Evolutionary conservation across 2,888 invertebrate genomes (phyloP).

Genomic region (Ochropleura plecta): DNA sequence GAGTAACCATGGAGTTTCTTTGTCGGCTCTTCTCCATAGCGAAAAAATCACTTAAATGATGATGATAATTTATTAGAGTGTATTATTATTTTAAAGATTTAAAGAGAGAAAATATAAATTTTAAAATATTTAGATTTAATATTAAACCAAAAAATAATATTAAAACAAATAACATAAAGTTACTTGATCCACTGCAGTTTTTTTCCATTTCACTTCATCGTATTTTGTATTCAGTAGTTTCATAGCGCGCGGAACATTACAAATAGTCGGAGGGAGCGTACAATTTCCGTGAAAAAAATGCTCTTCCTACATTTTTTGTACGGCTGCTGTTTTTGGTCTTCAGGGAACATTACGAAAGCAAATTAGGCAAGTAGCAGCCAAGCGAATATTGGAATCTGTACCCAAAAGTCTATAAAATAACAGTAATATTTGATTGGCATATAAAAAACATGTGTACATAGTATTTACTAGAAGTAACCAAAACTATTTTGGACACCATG

Average conservation of each 20-base stretch:
- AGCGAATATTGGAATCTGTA: constrained; percentile 9
- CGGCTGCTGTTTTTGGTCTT: constrained; percentile 11
- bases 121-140: too few species aligned
- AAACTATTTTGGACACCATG: constrained; percentile 3
- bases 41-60: too few species aligned
- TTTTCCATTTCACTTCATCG: constrained; percentile 4
- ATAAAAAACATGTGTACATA: constrained; percentile 24
- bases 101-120: too few species aligned
- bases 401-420: constrained; percentile 19
- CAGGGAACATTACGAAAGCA: constrained; percentile 8
- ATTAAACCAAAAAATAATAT: background rate
- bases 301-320: constrained; percentile 31
- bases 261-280: constrained; percentile 19
- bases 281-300: constrained; percentile 29
- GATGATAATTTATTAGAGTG: too few species aligned
- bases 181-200: constrained; percentile 16
- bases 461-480: constrained; percentile 15
- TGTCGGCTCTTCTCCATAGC: too few species aligned
- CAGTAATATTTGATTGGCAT: constrained; percentile 40
- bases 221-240: constrained; percentile 35
- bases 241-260: constrained; percentile 12
- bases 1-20: too few species aligned
- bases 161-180: background rate
- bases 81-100: too few species aligned
- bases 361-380: constrained; percentile 15